Evolutionary conservation across 2,113 vertebrate species (phyloP), one percentile per base, ranked within the genome.

Genomic region (Tyrannus savana): DNA sequence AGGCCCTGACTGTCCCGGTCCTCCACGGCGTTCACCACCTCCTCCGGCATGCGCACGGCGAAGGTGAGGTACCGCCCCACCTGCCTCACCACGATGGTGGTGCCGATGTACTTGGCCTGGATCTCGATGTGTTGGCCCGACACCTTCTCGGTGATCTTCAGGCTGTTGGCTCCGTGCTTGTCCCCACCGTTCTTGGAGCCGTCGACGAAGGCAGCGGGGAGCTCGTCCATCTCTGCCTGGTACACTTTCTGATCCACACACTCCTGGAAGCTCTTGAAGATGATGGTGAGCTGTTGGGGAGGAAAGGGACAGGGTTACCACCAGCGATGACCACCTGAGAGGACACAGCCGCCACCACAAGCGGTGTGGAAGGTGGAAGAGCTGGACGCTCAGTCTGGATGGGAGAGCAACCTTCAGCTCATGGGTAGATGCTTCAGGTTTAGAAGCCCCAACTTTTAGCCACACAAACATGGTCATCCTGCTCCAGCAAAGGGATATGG

Each of bases 231-330:
- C 98, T 99, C 99, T 0, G 99, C 99, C 73, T 99, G 99, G 97
- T 99, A 99, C 87, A 98, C 99, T 79, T 99, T 99, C 98, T 99
- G 99, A 50, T 99, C 99, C 81, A 99, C 98, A 0, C 99, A 99
- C 89, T 99, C 99, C 93, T 99, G 99, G 97, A 99, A 99, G 93
- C 98, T 99, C 98, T 99, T 99, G 93, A 99, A 99, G 97, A 99
- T 99, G 98, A 99, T 99, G 63, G 99, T 99, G 92, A 99, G 98
- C 99, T 99, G 97, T 11, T 4, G 10, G 76, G 56, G 47, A 86
- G 63, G 60, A 85, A 88, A 19, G 12, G 16, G 64, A 37, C 3
- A 25, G 1, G 30, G 63, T 94, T 81, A 96, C 63, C 59, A 76
- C 7, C 16, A 47, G 62, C 0, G 0, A 13, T 22, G 66, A 39